phyloP scores from a whole-genome alignment of 2,113 vertebrate genomes.

The Pheucticus melanocephalus region DNA sequence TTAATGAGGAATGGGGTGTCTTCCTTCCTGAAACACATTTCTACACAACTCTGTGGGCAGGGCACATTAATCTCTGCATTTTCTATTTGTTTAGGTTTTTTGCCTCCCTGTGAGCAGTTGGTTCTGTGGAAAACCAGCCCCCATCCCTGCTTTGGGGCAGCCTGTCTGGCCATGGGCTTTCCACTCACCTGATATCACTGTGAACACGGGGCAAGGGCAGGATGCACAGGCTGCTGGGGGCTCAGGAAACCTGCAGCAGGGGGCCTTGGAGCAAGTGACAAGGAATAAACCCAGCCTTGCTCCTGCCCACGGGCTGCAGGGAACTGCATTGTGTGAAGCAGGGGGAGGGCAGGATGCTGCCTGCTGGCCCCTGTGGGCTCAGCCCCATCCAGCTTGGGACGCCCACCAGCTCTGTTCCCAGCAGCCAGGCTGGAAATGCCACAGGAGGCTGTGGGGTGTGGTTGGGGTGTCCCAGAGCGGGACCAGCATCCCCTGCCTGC shows the following conservation, averaged over 20 bases:
- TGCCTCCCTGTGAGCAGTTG: background rate
- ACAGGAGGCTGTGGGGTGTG: fast-evolving
- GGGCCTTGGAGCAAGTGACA: background rate
- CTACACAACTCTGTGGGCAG: background rate
- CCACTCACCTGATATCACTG: fast-evolving
- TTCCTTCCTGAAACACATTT: background rate
- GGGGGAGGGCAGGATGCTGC: background rate
- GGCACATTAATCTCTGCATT: background rate
- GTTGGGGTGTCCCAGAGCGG: background rate
- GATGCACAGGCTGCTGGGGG: background rate
- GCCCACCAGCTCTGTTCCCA: background rate
- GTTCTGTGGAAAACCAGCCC: background rate
- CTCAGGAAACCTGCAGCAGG: background rate
- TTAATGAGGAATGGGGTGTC: background rate
- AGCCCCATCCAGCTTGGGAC: background rate
- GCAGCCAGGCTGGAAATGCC: background rate
- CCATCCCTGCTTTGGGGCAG: background rate
- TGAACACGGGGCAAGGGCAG: background rate
- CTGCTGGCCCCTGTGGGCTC: fast-evolving
- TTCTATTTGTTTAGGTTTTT: background rate
- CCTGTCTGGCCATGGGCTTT: background rate
- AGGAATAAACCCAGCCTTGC: background rate
- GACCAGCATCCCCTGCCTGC: background rate
- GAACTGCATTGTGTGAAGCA: background rate
- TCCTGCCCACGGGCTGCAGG: background rate